Percentiles rank a stretch among this genome's conserved stretches.
Conservation (phyloP, 2,797 vertebrate species). For the Sebastes steindachneri region DNA sequence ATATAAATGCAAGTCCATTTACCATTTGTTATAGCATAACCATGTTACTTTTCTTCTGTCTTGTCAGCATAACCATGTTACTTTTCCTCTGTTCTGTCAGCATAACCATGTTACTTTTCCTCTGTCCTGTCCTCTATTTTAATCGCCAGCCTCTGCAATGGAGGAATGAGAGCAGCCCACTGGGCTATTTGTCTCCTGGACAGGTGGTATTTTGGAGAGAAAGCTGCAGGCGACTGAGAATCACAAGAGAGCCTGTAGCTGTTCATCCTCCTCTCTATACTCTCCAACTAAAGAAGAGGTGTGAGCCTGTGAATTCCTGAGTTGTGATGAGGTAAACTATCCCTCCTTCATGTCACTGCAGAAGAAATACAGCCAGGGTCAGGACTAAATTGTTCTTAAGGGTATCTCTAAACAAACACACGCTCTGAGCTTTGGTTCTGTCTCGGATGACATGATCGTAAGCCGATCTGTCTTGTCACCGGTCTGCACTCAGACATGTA, state of each 20-base stretch:
- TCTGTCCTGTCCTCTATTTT: not conserved
- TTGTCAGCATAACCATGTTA: too few species aligned
- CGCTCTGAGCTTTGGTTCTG: not conserved
- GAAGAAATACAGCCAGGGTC: constrained; percentile 6
- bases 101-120: not conserved
- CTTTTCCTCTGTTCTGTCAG: too few species aligned
- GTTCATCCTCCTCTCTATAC: constrained; percentile 4
- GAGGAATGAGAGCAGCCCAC: constrained; percentile 24
- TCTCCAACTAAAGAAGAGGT: constrained; percentile 9
- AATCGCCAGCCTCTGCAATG: not conserved
- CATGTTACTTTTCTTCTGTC: too few species aligned
- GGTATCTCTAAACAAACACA: constrained; percentile 21
- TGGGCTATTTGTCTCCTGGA: constrained; percentile 58
- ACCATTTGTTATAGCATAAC: too few species aligned
- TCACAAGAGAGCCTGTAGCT: not conserved
- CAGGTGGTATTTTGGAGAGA: constrained; percentile 61
- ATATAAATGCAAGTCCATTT: too few species aligned
- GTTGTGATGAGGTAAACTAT: constrained; percentile 12
- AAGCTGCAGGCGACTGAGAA: constrained; percentile 43
- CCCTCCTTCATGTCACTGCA: not conserved
- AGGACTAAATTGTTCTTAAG: not conserved
- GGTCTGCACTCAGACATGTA: constrained; percentile 25
- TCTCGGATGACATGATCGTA: not conserved
- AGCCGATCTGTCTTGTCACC: constrained; percentile 38
- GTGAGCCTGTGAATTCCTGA: constrained; percentile 37